These are phyloP conservation scores for Luscinia megarhynchos DNA, from an alignment of 2,797 vertebrate genomes.

Conservation along the genomic window DNA sequence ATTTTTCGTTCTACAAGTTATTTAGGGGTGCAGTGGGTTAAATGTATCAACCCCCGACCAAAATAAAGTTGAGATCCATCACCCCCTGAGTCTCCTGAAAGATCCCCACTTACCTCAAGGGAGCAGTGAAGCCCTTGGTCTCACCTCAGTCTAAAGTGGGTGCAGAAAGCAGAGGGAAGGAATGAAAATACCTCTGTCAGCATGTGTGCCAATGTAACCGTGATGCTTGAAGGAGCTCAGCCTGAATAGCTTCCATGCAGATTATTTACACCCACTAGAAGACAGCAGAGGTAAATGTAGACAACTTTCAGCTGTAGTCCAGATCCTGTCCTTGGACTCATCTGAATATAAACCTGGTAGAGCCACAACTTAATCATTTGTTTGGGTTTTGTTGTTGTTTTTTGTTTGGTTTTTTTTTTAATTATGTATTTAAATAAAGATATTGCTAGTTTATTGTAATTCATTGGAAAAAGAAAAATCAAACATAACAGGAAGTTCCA, in stretches of 20 bases:
- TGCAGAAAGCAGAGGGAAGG: neutral
- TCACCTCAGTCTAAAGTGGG: neutral
- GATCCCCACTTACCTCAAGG: neutral
- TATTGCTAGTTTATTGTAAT: neutral
- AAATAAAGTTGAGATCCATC: neutral
- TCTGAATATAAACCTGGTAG: neutral
- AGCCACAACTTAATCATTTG: neutral
- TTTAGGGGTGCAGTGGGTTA: neutral
- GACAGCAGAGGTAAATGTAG: neutral
- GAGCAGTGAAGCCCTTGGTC: neutral
- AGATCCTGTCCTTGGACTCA: neutral
- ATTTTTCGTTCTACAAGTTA: neutral
- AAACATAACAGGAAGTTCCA: neutral
- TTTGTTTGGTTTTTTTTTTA: too few relatives aligned
- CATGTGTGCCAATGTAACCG: fast-evolving
- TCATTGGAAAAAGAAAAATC: neutral
- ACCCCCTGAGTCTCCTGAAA: neutral
- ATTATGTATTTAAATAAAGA: neutral
- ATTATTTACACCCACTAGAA: neutral
- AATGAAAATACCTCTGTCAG: neutral
- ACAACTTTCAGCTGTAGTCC: neutral
- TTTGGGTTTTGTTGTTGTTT: neutral
- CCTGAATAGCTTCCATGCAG: neutral
- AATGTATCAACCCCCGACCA: neutral
- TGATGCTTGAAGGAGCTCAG: neutral